Conservation (phyloP, 2,797 vertebrate species). For the Diplodus sargus region DNA sequence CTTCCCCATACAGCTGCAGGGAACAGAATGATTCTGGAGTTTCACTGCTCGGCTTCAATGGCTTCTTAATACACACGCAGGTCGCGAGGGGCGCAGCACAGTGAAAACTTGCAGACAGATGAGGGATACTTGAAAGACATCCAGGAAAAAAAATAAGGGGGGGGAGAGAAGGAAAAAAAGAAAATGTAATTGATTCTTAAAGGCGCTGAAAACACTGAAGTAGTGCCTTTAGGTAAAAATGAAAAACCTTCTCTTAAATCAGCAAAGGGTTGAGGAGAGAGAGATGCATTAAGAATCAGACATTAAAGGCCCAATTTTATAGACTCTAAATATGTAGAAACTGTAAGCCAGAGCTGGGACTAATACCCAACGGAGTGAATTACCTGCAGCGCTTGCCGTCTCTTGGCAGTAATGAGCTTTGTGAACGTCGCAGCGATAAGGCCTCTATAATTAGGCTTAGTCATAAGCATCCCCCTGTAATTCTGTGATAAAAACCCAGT, state of each 20-base stretch:
- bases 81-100: constrained; percentile 20
- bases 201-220: constrained; percentile 65
- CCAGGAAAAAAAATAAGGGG: constrained; percentile 26
- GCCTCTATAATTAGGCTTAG: constrained; percentile 87
- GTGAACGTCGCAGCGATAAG: constrained; percentile 84
- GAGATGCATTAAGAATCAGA: constrained; percentile 78
- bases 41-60: constrained; percentile 40
- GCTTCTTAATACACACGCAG: constrained; percentile 23
- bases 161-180: constrained; percentile 3
- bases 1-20: constrained; percentile 65
- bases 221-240: constrained; percentile 70
- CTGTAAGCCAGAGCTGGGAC: constrained; percentile 74
- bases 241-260: constrained; percentile 73
- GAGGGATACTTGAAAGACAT: constrained; percentile 57
- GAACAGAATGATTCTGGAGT: constrained; percentile 48
- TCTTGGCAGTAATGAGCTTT: constrained; percentile 87
- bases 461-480: constrained; percentile 87
- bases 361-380: constrained; percentile 82
- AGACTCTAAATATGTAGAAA: constrained; percentile 80
- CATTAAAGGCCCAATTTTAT: constrained; percentile 82
- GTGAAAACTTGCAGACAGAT: constrained; percentile 27
- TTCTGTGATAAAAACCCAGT: constrained; percentile 85
- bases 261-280: constrained; percentile 63
- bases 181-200: constrained; percentile 76
- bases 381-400: constrained; percentile 83